These are phyloP conservation scores for Pygmarrhopalites habei DNA, from an alignment of 1,140 invertebrate species.

Conservation along the genomic window DNA sequence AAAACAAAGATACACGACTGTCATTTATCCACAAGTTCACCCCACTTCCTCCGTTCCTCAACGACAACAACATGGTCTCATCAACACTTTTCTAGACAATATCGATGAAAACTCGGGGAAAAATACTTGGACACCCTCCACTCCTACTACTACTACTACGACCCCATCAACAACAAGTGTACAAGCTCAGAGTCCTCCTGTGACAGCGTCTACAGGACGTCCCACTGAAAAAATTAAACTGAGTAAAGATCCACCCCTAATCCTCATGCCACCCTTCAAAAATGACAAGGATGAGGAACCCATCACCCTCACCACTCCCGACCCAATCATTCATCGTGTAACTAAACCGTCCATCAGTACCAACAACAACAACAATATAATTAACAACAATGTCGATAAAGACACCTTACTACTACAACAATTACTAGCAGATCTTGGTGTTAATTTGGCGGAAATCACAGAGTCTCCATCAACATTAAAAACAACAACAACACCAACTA, in stretches of 20 bases:
- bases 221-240: neutral
- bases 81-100: conserved; percentile 8
- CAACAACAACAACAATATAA: too few species aligned
- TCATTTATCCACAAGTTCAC: conserved; percentile 4
- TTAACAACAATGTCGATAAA: neutral
- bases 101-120: conserved; percentile 8
- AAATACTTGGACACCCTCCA: conserved; percentile 2
- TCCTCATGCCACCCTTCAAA: conserved; percentile 8
- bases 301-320: neutral
- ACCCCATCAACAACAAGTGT: neutral
- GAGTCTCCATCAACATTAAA: neutral
- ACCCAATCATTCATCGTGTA: neutral
- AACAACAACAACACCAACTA: neutral
- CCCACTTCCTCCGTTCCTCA: neutral
- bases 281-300: neutral
- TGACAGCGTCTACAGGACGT: too few species aligned
- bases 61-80: neutral
- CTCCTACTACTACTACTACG: conserved; percentile 12
- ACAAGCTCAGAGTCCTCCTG: neutral
- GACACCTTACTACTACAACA: conserved; percentile 3
- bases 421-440: neutral
- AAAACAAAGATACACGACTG: neutral
- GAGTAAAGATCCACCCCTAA: conserved; percentile 4
- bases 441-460: too few species aligned
- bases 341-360: neutral